Evolutionary conservation across 2,113 vertebrate species (phyloP).

Genomic region (Donacobius atricapilla): DNA sequence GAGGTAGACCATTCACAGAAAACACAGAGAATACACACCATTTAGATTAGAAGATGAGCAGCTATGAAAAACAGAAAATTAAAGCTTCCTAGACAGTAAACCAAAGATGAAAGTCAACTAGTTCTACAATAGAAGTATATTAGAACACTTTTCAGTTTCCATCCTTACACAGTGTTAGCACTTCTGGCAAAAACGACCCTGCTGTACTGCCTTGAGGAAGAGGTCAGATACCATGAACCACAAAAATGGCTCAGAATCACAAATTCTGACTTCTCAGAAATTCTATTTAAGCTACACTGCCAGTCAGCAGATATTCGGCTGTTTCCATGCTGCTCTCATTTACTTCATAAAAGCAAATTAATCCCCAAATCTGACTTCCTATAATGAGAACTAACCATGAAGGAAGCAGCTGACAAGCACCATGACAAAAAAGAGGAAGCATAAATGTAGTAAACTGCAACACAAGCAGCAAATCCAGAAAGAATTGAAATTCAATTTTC

Average conservation of each 20-base stretch:
- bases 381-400: neutral
- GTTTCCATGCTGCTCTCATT: neutral
- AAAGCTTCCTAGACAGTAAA: neutral
- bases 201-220: neutral
- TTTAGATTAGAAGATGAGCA: neutral
- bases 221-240: neutral
- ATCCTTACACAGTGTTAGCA: neutral
- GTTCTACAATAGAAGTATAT: neutral
- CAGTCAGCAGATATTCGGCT: neutral
- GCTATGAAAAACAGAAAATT: neutral
- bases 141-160: neutral
- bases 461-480: neutral
- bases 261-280: constrained; percentile 3
- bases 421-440: constrained; percentile 34
- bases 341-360: neutral
- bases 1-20: neutral
- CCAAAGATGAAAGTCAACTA: neutral
- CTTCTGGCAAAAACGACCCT: neutral
- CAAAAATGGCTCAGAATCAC: constrained; percentile 10
- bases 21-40: neutral
- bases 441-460: neutral
- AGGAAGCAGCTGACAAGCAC: constrained; percentile 53
- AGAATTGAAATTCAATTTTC: neutral
- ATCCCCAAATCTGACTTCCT: constrained; percentile 38
- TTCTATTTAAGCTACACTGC: neutral